Base-by-base conservation (phyloP, 2,888 invertebrate genomes). In the Lepetodrilus schrolli region DNA sequence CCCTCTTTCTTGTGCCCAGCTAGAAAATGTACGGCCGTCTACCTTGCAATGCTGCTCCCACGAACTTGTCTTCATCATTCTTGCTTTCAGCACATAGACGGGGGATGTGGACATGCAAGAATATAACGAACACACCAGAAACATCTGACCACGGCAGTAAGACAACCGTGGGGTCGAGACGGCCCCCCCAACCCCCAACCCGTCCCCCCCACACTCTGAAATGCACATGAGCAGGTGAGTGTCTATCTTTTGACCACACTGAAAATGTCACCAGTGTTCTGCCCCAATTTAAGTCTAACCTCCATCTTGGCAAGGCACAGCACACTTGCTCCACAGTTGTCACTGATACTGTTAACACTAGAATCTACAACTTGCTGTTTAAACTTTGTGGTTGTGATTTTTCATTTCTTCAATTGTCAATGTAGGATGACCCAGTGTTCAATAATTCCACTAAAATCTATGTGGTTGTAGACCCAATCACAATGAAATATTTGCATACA, bases 151-250 rank as follows among this genome's bases (percentile, higher is more conserved):
- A 58, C 30, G 58, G 30, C 5, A 58, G 23, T 30, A 58, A 34
- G 58, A 34, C 58, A 30, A 10, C 43, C 10, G 43, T 23, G 58
- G 58, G 58, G 58, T 58, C 34, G 30, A 17, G 58, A 7, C 34
- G 10, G 13, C 34, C 30, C 58, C 58, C 58, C 58, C 58, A 58
- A 30, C 30, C 58, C 58, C 58, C 58, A 26, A 58, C 58, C 58
- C 58, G n/a, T 30, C 30, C 58, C 58, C 58, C 58, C 30, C 58
- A 58, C 58, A 8, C 58, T 30, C 23, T 5, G 26, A 23, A 30
- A 58, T 58, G 58, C 58, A 58, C 58, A 26, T 26, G 7, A 58
- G 26, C 58, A 58, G 58, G 58, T 58, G 34, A 17, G 58, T 5
- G 26, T 8, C 7, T 30, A 30, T 58, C 58, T 34, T 8, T 30